Percentiles rank a stretch among this genome's conserved stretches.
Conservation (phyloP, 2,113 vertebrate species). For the Chunga burmeisteri region DNA sequence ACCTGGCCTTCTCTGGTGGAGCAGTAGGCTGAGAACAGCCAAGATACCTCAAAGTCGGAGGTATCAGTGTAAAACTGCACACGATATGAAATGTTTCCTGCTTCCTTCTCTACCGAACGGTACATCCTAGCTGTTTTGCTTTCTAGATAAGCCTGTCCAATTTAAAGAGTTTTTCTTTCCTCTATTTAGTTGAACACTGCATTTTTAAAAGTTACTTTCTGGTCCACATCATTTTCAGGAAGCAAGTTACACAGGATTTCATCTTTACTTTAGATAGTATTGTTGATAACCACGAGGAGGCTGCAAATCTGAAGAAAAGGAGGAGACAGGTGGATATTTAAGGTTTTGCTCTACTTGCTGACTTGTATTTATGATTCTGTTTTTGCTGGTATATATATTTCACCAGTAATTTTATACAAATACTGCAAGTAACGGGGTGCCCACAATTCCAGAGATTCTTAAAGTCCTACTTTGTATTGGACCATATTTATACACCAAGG, state of each 20-base stretch:
- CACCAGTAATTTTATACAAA: background rate
- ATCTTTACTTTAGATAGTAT: background rate
- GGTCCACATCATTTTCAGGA: background rate
- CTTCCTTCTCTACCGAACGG: background rate
- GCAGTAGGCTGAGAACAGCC: background rate
- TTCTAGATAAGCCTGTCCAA: background rate
- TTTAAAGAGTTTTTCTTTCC: background rate
- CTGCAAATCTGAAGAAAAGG: background rate
- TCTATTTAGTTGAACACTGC: background rate
- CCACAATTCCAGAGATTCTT: background rate
- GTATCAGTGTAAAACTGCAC: background rate
- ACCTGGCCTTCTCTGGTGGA: background rate
- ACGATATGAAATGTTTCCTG: rapidly evolving
- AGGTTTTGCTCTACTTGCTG: background rate
- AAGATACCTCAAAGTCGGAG: background rate
- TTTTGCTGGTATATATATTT: background rate
- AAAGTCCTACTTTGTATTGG: background rate
- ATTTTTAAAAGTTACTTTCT: background rate
- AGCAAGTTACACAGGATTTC: background rate
- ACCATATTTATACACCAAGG: background rate
- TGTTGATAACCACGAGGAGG: background rate
- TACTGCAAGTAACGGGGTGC: background rate
- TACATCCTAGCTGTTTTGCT: background rate
- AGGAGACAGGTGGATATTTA: background rate
- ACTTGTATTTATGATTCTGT: background rate